Evolutionary conservation across 2,113 vertebrate genomes (phyloP).

Genomic region (Thamnophis sirtalis): DNA sequence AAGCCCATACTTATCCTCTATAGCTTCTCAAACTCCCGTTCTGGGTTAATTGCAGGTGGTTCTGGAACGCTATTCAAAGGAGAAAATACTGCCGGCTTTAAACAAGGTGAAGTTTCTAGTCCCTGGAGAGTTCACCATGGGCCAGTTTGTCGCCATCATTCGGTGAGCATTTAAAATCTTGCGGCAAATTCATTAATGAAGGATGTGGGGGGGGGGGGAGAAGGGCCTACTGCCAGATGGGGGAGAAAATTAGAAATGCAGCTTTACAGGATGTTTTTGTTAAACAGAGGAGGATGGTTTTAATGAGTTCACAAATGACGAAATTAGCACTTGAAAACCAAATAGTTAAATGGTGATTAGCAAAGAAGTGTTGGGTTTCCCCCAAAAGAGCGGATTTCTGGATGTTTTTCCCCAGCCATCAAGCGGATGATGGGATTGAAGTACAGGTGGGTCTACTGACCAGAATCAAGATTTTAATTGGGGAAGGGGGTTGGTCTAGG

Average conservation of each 20-base stretch:
- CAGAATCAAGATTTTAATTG: background rate
- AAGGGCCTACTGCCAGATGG: background rate
- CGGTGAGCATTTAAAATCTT: conserved; percentile 58
- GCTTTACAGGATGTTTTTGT: background rate
- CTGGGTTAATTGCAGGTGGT: conserved; percentile 67
- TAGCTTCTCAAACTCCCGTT: background rate
- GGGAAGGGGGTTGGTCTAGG: background rate
- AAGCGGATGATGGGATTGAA: background rate
- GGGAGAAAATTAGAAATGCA: background rate
- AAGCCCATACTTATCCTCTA: background rate
- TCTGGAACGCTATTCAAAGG: conserved; percentile 75
- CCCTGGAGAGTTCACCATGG: conserved; percentile 76
- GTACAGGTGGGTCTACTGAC: background rate
- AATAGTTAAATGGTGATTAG: background rate
- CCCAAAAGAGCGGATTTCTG: background rate
- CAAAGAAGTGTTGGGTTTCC: background rate
- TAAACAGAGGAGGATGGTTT: background rate
- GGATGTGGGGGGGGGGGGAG: background rate
- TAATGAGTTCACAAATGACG: background rate
- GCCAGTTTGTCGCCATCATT: conserved; percentile 79
- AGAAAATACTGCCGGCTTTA: conserved; percentile 73
- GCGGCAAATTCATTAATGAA: no score
- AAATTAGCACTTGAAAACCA: background rate
- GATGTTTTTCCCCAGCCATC: background rate
- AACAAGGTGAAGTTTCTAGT: conserved; percentile 82